phyloP scores from a whole-genome alignment of 2,888 invertebrate genomes.

The Drosophila melanosoma region DNA sequence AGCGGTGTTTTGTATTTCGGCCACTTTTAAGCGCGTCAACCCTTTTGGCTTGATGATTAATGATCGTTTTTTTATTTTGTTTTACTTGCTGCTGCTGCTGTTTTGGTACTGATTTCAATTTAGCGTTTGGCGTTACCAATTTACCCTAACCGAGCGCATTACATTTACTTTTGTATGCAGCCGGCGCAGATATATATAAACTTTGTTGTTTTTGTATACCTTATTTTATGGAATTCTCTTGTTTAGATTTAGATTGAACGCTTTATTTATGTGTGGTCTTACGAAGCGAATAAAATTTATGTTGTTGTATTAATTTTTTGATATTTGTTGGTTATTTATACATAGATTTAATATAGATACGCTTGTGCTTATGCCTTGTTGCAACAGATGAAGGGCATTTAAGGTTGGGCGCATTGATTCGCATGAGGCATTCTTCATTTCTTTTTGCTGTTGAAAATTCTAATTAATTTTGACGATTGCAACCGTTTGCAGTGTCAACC shows the following conservation, averaged over 20 bases:
- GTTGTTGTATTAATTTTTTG: neutral
- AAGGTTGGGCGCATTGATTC: neutral
- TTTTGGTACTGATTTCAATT: slow-evolving; percentile 77
- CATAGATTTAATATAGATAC: neutral
- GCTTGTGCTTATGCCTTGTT: neutral
- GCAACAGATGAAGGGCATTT: slow-evolving; percentile 18
- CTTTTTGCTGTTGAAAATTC: slow-evolving; percentile 67
- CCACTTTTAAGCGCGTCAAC: slow-evolving; percentile 71
- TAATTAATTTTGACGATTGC: slow-evolving; percentile 80
- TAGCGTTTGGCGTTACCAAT: slow-evolving; percentile 42
- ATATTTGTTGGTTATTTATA: neutral
- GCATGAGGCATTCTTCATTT: slow-evolving; percentile 11
- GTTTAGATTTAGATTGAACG: neutral
- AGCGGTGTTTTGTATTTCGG: slow-evolving; percentile 50
- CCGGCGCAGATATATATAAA: neutral
- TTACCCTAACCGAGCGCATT: slow-evolving; percentile 17
- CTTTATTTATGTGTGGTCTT: neutral
- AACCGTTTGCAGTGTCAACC: slow-evolving; percentile 76
- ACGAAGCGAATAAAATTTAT: neutral
- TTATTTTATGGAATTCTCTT: neutral
- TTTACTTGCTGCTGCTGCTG: slow-evolving; percentile 44
- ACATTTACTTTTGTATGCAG: neutral
- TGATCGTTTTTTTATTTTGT: slow-evolving; percentile 67
- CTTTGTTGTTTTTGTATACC: neutral
- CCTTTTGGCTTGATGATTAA: slow-evolving; percentile 73